phyloP scores from a whole-genome alignment of 2,113 vertebrate species.

The Eclectus roratus region DNA sequence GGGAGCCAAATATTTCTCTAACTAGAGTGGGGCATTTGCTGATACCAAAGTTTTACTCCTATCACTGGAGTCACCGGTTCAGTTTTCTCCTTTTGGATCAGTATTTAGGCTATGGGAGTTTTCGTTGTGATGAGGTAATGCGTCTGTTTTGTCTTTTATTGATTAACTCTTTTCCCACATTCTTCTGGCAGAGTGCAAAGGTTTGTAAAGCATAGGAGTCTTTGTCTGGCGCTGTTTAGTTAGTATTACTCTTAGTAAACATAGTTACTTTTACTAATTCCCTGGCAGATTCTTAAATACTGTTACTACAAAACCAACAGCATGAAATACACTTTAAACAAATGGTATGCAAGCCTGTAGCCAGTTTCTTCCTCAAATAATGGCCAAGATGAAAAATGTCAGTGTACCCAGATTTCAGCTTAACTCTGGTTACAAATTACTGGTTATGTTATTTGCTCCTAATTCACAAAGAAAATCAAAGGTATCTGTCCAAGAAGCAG shows the following conservation, averaged over 20 bases:
- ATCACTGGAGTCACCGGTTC: background rate
- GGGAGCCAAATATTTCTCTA: background rate
- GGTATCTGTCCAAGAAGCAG: background rate
- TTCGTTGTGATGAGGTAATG: constrained; percentile 45
- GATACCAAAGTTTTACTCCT: constrained; percentile 10
- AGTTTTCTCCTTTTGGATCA: constrained; percentile 16
- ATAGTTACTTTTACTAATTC: constrained; percentile 46
- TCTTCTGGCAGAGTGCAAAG: constrained; percentile 46
- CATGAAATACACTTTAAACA: background rate
- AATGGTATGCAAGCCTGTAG: background rate
- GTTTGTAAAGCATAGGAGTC: constrained; percentile 35
- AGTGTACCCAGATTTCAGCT: background rate
- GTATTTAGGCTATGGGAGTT: constrained; percentile 57
- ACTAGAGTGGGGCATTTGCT: background rate
- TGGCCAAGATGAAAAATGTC: background rate
- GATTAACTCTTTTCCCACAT: constrained; percentile 59
- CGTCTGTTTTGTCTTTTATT: constrained; percentile 66
- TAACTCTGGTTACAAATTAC: background rate
- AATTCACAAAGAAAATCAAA: background rate
- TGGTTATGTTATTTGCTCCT: background rate
- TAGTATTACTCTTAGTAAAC: constrained; percentile 40
- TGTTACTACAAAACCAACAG: background rate
- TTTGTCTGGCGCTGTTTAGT: constrained; percentile 42
- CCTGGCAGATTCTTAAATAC: background rate
- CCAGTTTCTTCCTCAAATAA: background rate